These are phyloP conservation scores for Dioctria linearis DNA, from an alignment of 2,888 invertebrate species.

Conservation along the genomic window DNA sequence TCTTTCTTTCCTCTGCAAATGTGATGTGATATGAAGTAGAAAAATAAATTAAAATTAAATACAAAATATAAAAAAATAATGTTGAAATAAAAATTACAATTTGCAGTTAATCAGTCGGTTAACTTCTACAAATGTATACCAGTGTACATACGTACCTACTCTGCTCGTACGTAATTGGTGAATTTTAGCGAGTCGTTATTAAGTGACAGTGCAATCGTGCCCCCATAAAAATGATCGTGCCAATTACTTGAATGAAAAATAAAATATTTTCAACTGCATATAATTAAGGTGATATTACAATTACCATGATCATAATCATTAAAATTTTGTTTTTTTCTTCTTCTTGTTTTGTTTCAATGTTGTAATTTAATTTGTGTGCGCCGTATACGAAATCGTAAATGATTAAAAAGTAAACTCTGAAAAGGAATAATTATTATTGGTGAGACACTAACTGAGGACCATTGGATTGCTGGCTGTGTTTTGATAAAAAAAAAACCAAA, in stretches of 20 bases:
- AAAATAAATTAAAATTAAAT: background rate
- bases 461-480: background rate
- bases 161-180: background rate
- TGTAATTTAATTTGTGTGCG: slow-evolving; percentile 10
- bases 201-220: slow-evolving; percentile 40
- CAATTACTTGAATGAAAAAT: slow-evolving; percentile 22
- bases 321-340: background rate
- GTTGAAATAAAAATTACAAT: background rate
- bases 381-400: background rate
- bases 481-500: too few species aligned
- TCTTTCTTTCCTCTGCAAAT: background rate
- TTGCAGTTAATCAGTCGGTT: background rate
- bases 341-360: background rate
- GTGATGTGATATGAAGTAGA: background rate
- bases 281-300: slow-evolving; percentile 37
- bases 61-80: background rate
- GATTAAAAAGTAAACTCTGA: slow-evolving; percentile 10
- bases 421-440: slow-evolving; percentile 5
- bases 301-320: slow-evolving; percentile 18
- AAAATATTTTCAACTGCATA: background rate
- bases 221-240: slow-evolving; percentile 30
- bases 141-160: background rate
- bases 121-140: background rate
- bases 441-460: slow-evolving; percentile 25
- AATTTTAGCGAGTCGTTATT: slow-evolving; percentile 2